Evolutionary conservation across 53 echinoderm and acorn worm species (phyloP), one percentile per base, ranked within the genome.

Genomic region (Stichopus horrens): DNA sequence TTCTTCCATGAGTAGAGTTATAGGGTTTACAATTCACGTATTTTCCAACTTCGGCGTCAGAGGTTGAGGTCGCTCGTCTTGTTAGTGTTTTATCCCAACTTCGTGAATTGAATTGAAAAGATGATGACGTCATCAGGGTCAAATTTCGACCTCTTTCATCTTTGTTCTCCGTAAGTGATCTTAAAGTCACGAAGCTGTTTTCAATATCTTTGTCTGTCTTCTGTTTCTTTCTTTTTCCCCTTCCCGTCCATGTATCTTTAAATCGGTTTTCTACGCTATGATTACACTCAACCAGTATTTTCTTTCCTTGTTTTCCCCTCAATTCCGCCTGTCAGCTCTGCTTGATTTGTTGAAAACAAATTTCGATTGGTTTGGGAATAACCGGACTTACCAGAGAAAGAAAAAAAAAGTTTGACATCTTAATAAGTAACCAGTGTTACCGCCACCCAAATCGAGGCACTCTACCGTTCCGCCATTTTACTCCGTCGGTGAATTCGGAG

Each of bases 281-380:
- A 22, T 81, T 81, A 58, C 81, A 81, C 57, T 81, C 57, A 81
- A 81, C 20, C 81, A 58, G 58, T 81, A 81, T 81, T 81, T 81
- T 81, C 18, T 22, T 56, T 81, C 58, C 81, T 81, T 81, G 81
- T 81, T 81, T 81, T 56, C 10, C 58, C 81, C 81, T 71, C 71
- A 71, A 81, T 81, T 81, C 58, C 81, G 81, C 81, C 81, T 81
- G 81, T 81, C 81, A 58, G 57, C 81, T 81, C 56, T 81, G 81
- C 81, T 81, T 56, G 81, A 58, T 57, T 81, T 55, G 81, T 23
- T 81, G 81, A 57, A 81, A 81, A 81, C 81, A 81, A 81, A 81
- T 81, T 81, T 81, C 81, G 81, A 81, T 81, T 81, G 81, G 81
- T 81, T 81, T 81, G 81, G 81, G 81, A 81, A 81, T 81, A 58